These are phyloP conservation scores for Nannospalax galili DNA, from an alignment of 2,113 vertebrate genomes.

Conservation along the genomic window DNA sequence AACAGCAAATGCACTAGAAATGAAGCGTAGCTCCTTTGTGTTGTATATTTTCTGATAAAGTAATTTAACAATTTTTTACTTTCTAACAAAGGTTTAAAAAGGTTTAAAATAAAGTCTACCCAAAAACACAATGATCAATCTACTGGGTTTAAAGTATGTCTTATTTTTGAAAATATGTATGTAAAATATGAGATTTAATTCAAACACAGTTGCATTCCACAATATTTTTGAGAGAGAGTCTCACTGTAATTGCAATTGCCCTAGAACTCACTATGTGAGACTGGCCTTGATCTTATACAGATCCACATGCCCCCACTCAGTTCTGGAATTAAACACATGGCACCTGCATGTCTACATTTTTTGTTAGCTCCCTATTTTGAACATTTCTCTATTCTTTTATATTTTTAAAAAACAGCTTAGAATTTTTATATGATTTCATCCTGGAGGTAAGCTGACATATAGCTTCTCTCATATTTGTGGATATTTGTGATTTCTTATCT, in stretches of 20 bases:
- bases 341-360: neutral
- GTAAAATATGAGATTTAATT: neutral
- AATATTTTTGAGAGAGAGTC: no score
- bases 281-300: no score
- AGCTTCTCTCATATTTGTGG: neutral
- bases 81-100: neutral
- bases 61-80: neutral
- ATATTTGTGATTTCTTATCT: neutral
- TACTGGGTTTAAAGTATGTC: neutral
- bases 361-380: neutral
- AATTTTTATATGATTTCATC: neutral
- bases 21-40: neutral
- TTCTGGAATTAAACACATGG: no score
- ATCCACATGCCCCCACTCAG: no score
- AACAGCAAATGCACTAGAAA: neutral
- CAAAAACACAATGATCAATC: neutral
- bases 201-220: neutral
- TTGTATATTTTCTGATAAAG: neutral
- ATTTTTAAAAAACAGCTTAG: neutral
- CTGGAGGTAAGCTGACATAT: neutral
- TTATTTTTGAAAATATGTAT: neutral
- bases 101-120: neutral
- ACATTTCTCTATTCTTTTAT: neutral
- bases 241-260: no score
- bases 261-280: no score